Evolutionary conservation across 2,888 invertebrate species (phyloP), one percentile per base, ranked within the genome.

Genomic region (Acronicta aceris): DNA sequence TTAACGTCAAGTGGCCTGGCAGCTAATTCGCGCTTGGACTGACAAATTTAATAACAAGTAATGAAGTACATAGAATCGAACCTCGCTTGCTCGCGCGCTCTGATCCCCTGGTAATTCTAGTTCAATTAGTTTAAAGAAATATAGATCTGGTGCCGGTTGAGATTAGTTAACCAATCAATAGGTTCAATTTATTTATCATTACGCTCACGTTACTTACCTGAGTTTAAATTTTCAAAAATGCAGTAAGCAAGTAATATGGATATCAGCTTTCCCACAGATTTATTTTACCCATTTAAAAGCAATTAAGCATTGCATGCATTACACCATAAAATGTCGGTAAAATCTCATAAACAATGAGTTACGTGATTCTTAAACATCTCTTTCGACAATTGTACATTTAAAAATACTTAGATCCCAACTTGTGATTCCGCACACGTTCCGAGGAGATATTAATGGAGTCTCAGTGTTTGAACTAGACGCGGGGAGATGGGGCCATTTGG

Each of bases 21-120:
- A 79, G 84, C 84, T 91, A 89, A 91, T 89, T 90, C 81, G 83
- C 79, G 78, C 78, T 65, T 75, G 81, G 85, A 89, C 84, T 84
- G 90, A 87, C 89, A 88, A 91, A 91, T 88, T 89, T 87, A 89
- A 88, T 89, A 87, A 85, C 79, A 81, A 84, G 81, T 85, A 87
- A 84, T 84, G 81, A 84, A 85, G 80, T 82, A 78, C 81, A 75
- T 73, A 78, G 62, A 72, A 74, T 74, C 67, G 65, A 72, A 76
- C 65, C 68, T 71, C 59, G 43, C 45, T n/a, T 40, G 33, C 60
- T 50, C 21, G 67, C 54, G 36, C 51, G 56, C 49, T 70, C 65
- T 78, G 55, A 59, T 70, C 65, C 53, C 62, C 53, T 74, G 62
- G 65, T 67, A 74, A 42, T 55, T 50, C 16, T 43, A 49, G 38